phyloP scores from a whole-genome alignment of 1,140 invertebrate genomes.

The Epicauta chinensis region DNA sequence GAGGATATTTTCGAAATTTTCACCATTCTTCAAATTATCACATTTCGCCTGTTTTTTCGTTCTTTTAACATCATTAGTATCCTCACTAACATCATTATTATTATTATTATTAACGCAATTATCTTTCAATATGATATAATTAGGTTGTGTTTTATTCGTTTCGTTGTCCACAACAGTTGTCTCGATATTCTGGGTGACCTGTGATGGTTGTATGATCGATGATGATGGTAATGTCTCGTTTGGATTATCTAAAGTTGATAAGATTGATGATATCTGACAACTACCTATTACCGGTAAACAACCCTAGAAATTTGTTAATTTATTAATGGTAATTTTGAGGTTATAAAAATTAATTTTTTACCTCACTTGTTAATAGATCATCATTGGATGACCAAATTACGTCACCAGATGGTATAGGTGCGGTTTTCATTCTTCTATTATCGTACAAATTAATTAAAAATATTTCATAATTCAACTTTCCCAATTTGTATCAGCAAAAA shows the following conservation, averaged over 20 bases:
- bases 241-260: slow-evolving; percentile 31
- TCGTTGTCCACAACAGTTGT: slow-evolving; percentile 15
- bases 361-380: slow-evolving; percentile 26
- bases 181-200: slow-evolving; percentile 11
- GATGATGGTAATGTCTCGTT: slow-evolving; percentile 7
- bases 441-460: too few relatives aligned
- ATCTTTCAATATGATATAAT: slow-evolving; percentile 31
- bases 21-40: slow-evolving; percentile 21
- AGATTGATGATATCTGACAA: slow-evolving; percentile 36
- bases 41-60: slow-evolving; percentile 11
- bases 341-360: slow-evolving; percentile 4
- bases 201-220: slow-evolving; percentile 16
- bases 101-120: too few relatives aligned
- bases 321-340: background rate
- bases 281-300: slow-evolving; percentile 36
- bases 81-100: slow-evolving; percentile 1
- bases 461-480: too few relatives aligned
- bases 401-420: slow-evolving; percentile 21
- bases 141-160: slow-evolving; percentile 17
- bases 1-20: slow-evolving; percentile 27
- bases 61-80: background rate
- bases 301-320: slow-evolving; percentile 25
- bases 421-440: slow-evolving; percentile 31
- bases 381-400: slow-evolving; percentile 29
- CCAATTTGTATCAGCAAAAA: too few relatives aligned